Percentiles rank a stretch among this genome's conserved stretches.
Evolutionary conservation across 2,797 vertebrate genomes (phyloP).

Genomic region (Protonibea diacanthus): DNA sequence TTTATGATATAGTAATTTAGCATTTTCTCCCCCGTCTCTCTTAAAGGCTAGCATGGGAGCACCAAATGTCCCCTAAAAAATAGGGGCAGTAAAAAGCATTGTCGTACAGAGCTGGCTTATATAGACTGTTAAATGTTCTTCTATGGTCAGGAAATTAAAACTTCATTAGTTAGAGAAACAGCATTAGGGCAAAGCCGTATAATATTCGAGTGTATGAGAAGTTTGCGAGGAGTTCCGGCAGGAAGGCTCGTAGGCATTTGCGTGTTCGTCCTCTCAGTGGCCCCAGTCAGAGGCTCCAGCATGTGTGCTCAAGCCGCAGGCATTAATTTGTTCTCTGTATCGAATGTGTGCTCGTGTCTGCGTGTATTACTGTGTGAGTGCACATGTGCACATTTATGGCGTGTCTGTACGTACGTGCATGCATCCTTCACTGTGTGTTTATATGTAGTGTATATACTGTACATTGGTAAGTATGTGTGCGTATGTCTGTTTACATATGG

Average conservation of each 20-base stretch:
- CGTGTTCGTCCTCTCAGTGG: conserved; percentile 66
- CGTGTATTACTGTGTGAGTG: conserved; percentile 36
- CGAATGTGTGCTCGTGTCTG: conserved; percentile 41
- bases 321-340: conserved; percentile 62
- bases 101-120: conserved; percentile 62
- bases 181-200: conserved; percentile 46
- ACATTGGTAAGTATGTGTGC: conserved; percentile 38
- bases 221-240: conserved; percentile 57
- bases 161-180: conserved; percentile 77
- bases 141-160: conserved; percentile 74
- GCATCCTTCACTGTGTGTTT: conserved; percentile 28
- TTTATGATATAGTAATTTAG: conserved; percentile 78
- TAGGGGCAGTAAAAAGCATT: conserved; percentile 65
- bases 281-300: conserved; percentile 61
- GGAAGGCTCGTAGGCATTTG: conserved; percentile 67
- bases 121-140: conserved; percentile 63
- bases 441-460: conserved; percentile 15
- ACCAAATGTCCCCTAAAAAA: conserved; percentile 70
- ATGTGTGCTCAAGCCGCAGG: conserved; percentile 64
- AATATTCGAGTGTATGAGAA: conserved; percentile 42
- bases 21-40: conserved; percentile 63
- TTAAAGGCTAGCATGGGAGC: conserved; percentile 67
- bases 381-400: conserved; percentile 13
- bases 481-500: conserved; percentile 53
- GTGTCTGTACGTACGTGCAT: conserved; percentile 31